Base-by-base conservation (phyloP, 2,888 invertebrate species). In the Lasioglossum calceatum region DNA sequence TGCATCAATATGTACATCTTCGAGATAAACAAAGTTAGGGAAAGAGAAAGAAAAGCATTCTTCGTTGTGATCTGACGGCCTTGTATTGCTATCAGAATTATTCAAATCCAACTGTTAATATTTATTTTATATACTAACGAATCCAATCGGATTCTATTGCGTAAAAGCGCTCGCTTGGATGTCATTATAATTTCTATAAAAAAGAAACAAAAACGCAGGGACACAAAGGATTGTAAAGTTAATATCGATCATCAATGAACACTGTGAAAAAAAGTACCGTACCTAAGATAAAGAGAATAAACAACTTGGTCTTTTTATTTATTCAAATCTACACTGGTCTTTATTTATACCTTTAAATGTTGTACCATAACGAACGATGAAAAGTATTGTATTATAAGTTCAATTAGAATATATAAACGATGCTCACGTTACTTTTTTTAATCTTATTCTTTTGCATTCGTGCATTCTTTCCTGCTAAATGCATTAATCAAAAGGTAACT, bases 221-320 rank as follows among this genome's bases (percentile, higher is more conserved):
- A 91, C 88, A 89, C 88, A 88, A 89, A 89, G 83, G 89, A 90
- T 89, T 90, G 87, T 91, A 90, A 90, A 89, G 89, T 90, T 87
- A 88, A 91, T 88, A 90, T 85, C 81, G 85, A 90, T 89, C 84
- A 82, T 86, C 79, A 85, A 84, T 89, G 87, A 88, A 87, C 82
- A 88, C 82, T 92, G 86, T 90, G 79, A 89, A 84, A 81, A 89
- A 84, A 81, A 92, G 91, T 91, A 89, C 89, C 81, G 90, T 92
- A 92, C 87, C 86, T 91, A 89, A 91, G 89, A 87, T 89, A 82
- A 89, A 91, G 85, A 91, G 85, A 91, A 93, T 92, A 92, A 92
- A 91, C 87, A 86, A 91, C 82, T 91, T 92, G 89, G 87, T 89
- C 91, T 91, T 87, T 91, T 91, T 92, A 93, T 93, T 93, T 92